Base-by-base conservation (phyloP, 92 coral and sea anemone species). In the Palythoa caribaeorum region DNA sequence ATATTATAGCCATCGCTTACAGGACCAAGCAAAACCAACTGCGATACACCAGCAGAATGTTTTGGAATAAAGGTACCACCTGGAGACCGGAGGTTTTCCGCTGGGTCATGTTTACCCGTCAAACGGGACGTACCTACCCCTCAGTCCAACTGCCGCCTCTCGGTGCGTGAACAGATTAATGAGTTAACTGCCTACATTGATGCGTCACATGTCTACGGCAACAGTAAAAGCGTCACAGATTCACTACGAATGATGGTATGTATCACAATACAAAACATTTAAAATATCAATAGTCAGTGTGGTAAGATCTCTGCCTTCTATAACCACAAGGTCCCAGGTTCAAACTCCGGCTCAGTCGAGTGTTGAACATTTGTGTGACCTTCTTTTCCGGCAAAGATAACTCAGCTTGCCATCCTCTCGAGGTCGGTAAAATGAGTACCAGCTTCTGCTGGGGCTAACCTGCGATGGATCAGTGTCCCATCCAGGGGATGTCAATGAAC, bases 191-290 rank as follows among this genome's bases (percentile, higher is more conserved):
- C 96, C 70, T 92, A 66, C 47, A 84, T 94, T 73, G 96, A 94
- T 50, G 94, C 88, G 0, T 94, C 96, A 0, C 94, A 94, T 55
- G 90, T 94, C 12, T 94, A 94, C 55, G 94, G 96, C 52, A 83
- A 91, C 52, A 77, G 79, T 37, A 28, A 36, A 11, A 78, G 20
- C 48, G 54, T 71, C 5, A 76, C 90, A 1, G 75, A 87, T 21
- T 60, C 73, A 1, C 84, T 91, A 19, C 86, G 96, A n/a, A 83
- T 9, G 59, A 12, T 77, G 47, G 89, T 80, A 28, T 52, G 70
- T 51, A 74, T 44, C 53, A 14, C 53, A 0, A 28, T 71, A 21
- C 9, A 37, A 13, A 62, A 15, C 19, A 12, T 44, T 28, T 28
- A 28, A 28, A 28, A 28, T 28, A 28, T 28, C 28, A 28, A 28